These are phyloP conservation scores for Hiodon tergisus DNA, from an alignment of 2,113 vertebrate species.

Conservation along the genomic window DNA sequence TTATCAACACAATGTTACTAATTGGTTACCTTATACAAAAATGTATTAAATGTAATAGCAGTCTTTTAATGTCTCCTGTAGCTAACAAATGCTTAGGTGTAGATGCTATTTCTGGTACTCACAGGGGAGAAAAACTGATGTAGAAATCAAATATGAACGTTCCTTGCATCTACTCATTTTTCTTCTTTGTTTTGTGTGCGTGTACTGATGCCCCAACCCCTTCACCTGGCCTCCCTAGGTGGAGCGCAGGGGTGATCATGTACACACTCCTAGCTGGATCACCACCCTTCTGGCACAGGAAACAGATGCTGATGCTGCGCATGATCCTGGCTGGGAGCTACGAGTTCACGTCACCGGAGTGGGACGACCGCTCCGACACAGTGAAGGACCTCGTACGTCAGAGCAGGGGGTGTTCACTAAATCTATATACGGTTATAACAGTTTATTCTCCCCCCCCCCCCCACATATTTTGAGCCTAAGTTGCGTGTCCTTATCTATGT, in stretches of 20 bases:
- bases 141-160: no score
- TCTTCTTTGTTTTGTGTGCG: neutral
- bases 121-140: no score
- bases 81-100: no score
- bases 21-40: no score
- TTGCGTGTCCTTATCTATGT: no score
- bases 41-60: no score
- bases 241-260: slow-evolving; percentile 96
- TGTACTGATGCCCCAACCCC: neutral
- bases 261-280: slow-evolving; percentile 93
- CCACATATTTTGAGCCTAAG: no score
- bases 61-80: no score
- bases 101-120: no score
- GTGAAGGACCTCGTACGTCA: slow-evolving; percentile 86
- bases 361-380: slow-evolving; percentile 92
- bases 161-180: no score
- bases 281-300: slow-evolving; percentile 96
- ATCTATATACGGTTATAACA: neutral
- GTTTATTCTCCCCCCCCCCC: no score
- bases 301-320: slow-evolving; percentile 95
- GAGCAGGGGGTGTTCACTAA: neutral
- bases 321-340: slow-evolving; percentile 89
- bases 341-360: slow-evolving; percentile 83
- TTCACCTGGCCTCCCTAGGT: slow-evolving; percentile 62
- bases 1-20: no score